Evolutionary conservation across 2,113 vertebrate species (phyloP), one percentile per base, ranked within the genome.

Genomic region (Actenoides hombroni): DNA sequence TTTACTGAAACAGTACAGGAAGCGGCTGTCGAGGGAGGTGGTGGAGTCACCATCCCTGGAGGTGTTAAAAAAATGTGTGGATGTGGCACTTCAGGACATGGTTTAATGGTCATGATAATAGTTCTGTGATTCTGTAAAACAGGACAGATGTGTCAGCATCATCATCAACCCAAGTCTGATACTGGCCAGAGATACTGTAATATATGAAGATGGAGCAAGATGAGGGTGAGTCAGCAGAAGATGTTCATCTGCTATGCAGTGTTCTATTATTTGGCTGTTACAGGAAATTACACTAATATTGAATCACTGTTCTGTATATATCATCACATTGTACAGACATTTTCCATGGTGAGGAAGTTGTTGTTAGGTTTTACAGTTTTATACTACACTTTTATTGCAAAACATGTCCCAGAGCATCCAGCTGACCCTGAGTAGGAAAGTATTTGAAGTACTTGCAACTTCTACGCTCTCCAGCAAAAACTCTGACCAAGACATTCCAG

Each of bases 221-320:
- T 9, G 21, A 84, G 49, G 49, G 40, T 71, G 88, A 96, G 35
- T 84, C 73, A 96, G 78, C 64, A 96, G 67, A 89, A 87, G 42
- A 79, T 54, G 31, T 86, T 95, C 87, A 33, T 68, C 44, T 88
- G 78, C 33, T 68, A 57, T 40, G 24, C 19, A 53, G 16, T 48
- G 26, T 76, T 69, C 48, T 64, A 84, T 88, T 92, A 75, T 92
- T 51, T 86, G 71, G 29, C 74, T 64, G 8, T 84, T 87, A 64
- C 80, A 93, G 93, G 90, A 94, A 79, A 88, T 94, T 63, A 60
- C 79, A 86, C 17, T 94, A 86, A 67, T 86, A 86, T 26, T 82
- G 60, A 86, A 82, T 94, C 65, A 92, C 49, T 76, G 31, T 61
- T 94, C 59, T 57, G 51, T 44, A 88, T 26, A 46, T 28, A 74